Conservation (phyloP, 30 jellyfish, hydroid and myxozoan species). For the Pelagia noctiluca region DNA sequence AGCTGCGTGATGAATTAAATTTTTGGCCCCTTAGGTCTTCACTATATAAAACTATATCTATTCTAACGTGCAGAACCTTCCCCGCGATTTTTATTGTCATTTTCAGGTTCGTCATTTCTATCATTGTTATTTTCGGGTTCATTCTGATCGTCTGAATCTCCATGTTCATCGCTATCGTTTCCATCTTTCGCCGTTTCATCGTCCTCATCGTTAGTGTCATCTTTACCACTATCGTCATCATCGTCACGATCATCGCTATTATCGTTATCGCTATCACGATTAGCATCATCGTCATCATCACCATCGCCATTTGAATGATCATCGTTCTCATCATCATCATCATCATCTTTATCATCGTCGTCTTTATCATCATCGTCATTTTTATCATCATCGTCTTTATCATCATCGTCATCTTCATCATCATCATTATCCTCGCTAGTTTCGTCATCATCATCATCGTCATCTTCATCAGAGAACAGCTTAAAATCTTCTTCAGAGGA, state of each 20-base stretch:
- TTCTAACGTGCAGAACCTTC: too few species aligned
- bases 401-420: background rate
- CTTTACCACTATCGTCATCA: background rate
- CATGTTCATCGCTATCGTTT: background rate
- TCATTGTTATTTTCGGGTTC: background rate
- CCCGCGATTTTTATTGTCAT: too few species aligned
- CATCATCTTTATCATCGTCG: background rate
- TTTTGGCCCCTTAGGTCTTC: too few species aligned
- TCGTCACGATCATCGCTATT: background rate
- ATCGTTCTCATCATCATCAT: background rate
- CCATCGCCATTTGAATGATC: background rate
- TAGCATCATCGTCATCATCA: background rate
- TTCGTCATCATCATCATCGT: conserved; percentile 49
- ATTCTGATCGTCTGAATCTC: background rate
- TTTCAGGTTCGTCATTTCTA: too few species aligned
- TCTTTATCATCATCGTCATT: background rate
- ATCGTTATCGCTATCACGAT: background rate
- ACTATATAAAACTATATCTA: too few species aligned
- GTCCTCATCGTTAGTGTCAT: background rate
- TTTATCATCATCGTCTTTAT: background rate
- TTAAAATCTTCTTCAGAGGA: conserved; percentile 54
- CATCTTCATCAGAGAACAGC: conserved; percentile 63
- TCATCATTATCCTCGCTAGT: background rate
- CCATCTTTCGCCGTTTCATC: background rate
- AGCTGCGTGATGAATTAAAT: too few species aligned